Percentiles rank a stretch among this genome's conserved stretches.
Conservation (phyloP, 1,140 invertebrate genomes). For the Drosophila kohkoa region DNA sequence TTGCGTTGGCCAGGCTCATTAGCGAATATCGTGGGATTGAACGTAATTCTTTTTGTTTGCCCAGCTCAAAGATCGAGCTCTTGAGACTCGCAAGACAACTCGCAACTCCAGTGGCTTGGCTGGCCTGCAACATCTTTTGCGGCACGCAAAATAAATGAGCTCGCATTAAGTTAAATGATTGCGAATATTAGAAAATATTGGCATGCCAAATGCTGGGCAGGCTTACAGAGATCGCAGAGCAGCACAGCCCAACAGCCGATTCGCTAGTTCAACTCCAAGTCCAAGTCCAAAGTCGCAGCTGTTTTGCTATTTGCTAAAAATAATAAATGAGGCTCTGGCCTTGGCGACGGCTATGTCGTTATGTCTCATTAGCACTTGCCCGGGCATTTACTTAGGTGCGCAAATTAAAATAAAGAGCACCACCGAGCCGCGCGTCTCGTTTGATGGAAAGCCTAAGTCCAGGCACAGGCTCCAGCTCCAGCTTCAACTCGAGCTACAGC, state of each 20-base stretch:
- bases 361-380: conserved; percentile 77
- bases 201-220: conserved; percentile 59
- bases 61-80: conserved; percentile 44
- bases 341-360: conserved; percentile 72
- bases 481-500: neutral
- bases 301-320: conserved; percentile 42
- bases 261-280: neutral
- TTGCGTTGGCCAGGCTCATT: conserved; percentile 78
- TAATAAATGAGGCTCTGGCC: conserved; percentile 75
- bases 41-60: conserved; percentile 58
- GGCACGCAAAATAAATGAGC: conserved; percentile 72
- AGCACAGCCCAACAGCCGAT: neutral
- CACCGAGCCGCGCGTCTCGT: conserved; percentile 7
- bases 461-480: neutral
- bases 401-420: conserved; percentile 77
- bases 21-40: conserved; percentile 76
- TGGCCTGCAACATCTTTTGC: conserved; percentile 40
- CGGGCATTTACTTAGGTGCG: conserved; percentile 62
- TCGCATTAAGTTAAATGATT: conserved; percentile 81
- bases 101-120: conserved; percentile 5
- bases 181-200: conserved; percentile 82
- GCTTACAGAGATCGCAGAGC: conserved; percentile 13
- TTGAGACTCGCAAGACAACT: neutral
- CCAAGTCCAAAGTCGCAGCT: conserved; percentile 25
- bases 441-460: conserved; percentile 41